Base-by-base conservation (phyloP, 2,113 vertebrate genomes). In the Colius striatus region DNA sequence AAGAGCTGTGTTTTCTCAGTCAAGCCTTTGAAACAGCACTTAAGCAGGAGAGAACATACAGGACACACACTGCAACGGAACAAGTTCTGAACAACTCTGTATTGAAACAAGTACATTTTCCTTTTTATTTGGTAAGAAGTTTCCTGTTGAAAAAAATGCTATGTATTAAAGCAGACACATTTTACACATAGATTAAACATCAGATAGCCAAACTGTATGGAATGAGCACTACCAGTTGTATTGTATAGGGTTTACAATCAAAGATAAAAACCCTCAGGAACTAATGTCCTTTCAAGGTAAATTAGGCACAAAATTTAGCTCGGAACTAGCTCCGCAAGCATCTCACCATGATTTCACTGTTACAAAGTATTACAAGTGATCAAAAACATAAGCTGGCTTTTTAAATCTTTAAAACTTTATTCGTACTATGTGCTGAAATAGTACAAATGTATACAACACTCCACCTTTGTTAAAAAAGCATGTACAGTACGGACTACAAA, bases 71-170 rank as follows among this genome's bases (percentile, higher is more conserved):
- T 66, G 75, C 70, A 89, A 87, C 4, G 27, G 58, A 85, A 27
- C 23, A 87, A 84, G 67, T 17, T 66, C 91, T 90, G 85, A 89
- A 96, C 80, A 92, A 91, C 96, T 94, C 36, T 62, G 77, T 96
- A 96, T 96, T 97, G 97, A 98, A 97, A 98, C 95, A 98, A 98
- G 91, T 96, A 96, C 65, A 80, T 84, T 95, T 96, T 97, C 96
- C 84, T 93, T 94, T 98, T 97, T 97, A 97, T 97, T 98, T 97
- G 43, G 51, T 97, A 97, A 86, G 96, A 97, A 96, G 83, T 97
- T 97, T 97, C 97, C 91, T 91, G 74, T 97, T 98, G 97, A 97
- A 98, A 98, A 98, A 98, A 98, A 96, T 89, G 72, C 36, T 96
- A 92, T 93, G 77, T 98, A 95, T 97, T 97, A 97, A 97, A 98